Conservation (phyloP, 2,888 invertebrate species). For the Trissoscelio sp. region DNA sequence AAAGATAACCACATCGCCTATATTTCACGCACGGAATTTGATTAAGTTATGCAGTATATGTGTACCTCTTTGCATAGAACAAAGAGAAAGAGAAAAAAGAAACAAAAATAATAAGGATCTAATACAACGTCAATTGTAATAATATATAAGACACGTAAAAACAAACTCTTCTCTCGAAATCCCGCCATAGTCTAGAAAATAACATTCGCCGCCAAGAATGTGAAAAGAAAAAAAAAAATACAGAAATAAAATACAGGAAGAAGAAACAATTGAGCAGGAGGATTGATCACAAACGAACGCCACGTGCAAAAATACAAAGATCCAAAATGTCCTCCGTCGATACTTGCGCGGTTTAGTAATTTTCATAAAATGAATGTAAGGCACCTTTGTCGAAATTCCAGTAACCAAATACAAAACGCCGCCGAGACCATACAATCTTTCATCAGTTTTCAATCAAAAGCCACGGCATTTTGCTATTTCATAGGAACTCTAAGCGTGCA, state of each 20-base stretch:
- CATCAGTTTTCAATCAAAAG: no score
- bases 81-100: constrained; percentile 34
- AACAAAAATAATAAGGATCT: constrained; percentile 16
- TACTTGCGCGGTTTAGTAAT: constrained; percentile 34
- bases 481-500: constrained; percentile 65
- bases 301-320: constrained; percentile 66
- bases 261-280: constrained; percentile 59
- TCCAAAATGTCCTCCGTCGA: constrained; percentile 40
- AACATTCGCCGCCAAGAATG: constrained; percentile 44
- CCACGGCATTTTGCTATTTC: neutral
- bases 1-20: constrained; percentile 63
- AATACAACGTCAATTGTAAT: constrained; percentile 39
- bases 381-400: constrained; percentile 60
- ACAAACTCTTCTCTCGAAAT: constrained; percentile 29
- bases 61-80: constrained; percentile 48
- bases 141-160: constrained; percentile 54
- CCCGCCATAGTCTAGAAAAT: constrained; percentile 6
- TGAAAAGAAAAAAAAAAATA: neutral
- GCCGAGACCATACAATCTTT: constrained; percentile 5
- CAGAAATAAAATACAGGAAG: constrained; percentile 47
- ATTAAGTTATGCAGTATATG: constrained; percentile 41
- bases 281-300: constrained; percentile 50
- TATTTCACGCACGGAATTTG: constrained; percentile 58
- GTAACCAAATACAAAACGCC: constrained; percentile 27
- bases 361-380: constrained; percentile 59